These are phyloP conservation scores for Cotesia glomerata DNA, from an alignment of 1,140 invertebrate genomes.

Conservation along the genomic window DNA sequence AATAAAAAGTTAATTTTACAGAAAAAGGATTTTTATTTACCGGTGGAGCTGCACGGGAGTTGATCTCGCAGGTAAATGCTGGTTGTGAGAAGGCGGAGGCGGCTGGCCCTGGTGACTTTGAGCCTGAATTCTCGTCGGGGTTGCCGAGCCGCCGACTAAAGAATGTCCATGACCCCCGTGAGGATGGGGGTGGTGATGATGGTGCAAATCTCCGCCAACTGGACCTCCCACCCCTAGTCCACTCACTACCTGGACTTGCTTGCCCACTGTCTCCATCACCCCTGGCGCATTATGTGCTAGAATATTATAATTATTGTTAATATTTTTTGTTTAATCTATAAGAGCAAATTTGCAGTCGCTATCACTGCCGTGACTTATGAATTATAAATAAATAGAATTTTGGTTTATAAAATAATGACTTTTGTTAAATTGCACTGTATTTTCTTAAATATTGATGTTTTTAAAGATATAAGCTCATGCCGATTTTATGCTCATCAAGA, in stretches of 20 bases:
- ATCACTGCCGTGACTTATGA: too few relatives aligned
- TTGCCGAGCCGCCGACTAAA: constrained; percentile 54
- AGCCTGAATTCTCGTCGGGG: constrained; percentile 54
- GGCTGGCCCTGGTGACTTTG: constrained; percentile 51
- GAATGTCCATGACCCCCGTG: constrained; percentile 57
- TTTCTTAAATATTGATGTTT: too few relatives aligned
- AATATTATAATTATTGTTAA: constrained; percentile 34
- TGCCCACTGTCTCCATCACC: constrained; percentile 62
- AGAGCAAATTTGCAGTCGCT: too few relatives aligned
- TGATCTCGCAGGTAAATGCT: constrained; percentile 58
- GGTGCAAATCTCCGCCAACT: constrained; percentile 58
- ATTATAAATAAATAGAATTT: too few relatives aligned
- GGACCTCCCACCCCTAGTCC: constrained; percentile 60
- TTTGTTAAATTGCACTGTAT: too few relatives aligned
- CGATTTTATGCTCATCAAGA: too few relatives aligned
- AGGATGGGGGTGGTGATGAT: constrained; percentile 58
- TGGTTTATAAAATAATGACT: too few relatives aligned
- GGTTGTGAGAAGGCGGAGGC: constrained; percentile 57
- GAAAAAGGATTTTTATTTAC: constrained; percentile 37
- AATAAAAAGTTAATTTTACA: neutral
- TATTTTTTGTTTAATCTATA: neutral
- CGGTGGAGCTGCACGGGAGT: constrained; percentile 58
- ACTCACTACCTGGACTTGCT: constrained; percentile 61
- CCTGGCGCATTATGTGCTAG: constrained; percentile 60
- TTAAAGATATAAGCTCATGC: too few relatives aligned